phyloP scores from a whole-genome alignment of 2,797 vertebrate species.

The Acanthurus leucopareius region DNA sequence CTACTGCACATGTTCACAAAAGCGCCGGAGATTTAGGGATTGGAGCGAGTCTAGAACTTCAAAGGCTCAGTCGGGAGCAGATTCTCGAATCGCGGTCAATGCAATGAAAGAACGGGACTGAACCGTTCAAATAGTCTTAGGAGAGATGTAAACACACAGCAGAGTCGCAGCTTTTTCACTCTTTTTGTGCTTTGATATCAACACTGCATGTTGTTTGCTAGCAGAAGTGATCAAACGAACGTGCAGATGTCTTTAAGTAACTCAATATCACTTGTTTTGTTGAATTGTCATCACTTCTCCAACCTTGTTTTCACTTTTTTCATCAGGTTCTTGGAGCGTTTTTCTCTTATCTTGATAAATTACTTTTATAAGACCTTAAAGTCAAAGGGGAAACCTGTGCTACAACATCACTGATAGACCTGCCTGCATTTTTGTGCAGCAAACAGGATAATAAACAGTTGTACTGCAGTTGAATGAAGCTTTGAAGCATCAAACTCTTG shows the following conservation, averaged over 20 bases:
- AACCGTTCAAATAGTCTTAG: slow-evolving; percentile 32
- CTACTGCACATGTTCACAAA: slow-evolving; percentile 51
- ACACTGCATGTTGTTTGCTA: not conserved
- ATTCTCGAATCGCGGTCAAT: slow-evolving; percentile 59
- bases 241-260: too few relatives aligned
- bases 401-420: too few relatives aligned
- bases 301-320: not conserved
- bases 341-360: not conserved
- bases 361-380: not conserved
- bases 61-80: slow-evolving; percentile 64
- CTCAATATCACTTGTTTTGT: not conserved
- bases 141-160: slow-evolving; percentile 29
- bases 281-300: not conserved
- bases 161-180: not conserved
- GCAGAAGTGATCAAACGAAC: not conserved
- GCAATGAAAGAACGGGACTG: slow-evolving; percentile 37
- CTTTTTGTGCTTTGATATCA: not conserved
- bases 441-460: too few relatives aligned
- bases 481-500: too few relatives aligned
- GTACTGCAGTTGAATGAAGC: too few relatives aligned
- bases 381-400: not conserved
- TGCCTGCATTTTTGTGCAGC: too few relatives aligned
- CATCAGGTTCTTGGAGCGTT: not conserved
- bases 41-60: slow-evolving; percentile 62
- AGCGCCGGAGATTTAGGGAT: slow-evolving; percentile 62